Evolutionary conservation across 2,888 invertebrate species (phyloP).

Genomic region (Meteorus cinctellus): DNA sequence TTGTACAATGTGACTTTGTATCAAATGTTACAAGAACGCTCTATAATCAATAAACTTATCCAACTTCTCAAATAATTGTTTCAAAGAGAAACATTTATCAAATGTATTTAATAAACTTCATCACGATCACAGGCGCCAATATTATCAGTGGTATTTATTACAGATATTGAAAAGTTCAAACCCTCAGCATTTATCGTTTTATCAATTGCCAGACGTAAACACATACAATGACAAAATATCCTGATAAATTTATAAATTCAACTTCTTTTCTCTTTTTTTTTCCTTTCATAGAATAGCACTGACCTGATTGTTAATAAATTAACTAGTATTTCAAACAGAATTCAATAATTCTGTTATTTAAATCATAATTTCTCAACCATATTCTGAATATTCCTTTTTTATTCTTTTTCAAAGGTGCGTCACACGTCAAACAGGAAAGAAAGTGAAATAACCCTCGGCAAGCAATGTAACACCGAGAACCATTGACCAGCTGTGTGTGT

Average conservation of each 20-base stretch:
- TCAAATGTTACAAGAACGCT: not conserved
- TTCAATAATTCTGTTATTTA: not conserved
- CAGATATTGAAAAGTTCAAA: not conserved
- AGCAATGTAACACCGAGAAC: slow-evolving; percentile 39
- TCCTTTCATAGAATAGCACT: not conserved
- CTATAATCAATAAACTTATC: not conserved
- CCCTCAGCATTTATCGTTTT: not conserved
- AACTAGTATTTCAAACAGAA: not conserved
- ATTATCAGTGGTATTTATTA: not conserved
- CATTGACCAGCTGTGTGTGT: slow-evolving; percentile 44
- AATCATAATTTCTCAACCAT: not conserved
- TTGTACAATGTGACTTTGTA: not conserved
- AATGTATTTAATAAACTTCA: not conserved
- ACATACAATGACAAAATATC: not conserved
- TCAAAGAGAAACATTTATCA: not conserved
- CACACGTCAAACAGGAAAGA: not conserved
- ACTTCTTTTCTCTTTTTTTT: not conserved
- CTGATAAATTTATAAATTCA: not conserved
- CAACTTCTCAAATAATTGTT: not conserved
- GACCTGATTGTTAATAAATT: not conserved
- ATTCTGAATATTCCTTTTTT: not conserved
- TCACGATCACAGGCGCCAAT: not conserved
- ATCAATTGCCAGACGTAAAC: not conserved
- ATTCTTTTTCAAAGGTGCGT: slow-evolving; percentile 37
- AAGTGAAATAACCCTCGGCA: slow-evolving; percentile 32